Evolutionary conservation across 2,888 invertebrate species (phyloP).

Genomic region (Phoenoteleia sp.): DNA sequence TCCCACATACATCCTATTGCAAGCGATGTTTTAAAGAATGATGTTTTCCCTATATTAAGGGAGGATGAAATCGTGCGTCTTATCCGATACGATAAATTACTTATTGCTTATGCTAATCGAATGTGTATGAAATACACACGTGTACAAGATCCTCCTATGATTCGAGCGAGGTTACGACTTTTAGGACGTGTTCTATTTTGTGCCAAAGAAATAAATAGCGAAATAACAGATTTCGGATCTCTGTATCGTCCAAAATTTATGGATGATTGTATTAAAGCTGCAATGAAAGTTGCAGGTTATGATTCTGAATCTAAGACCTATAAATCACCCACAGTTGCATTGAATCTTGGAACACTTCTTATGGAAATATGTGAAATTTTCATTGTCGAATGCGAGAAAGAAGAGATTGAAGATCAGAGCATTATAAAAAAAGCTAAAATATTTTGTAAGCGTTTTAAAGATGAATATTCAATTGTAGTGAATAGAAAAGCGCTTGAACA

Average conservation of each 20-base stretch:
- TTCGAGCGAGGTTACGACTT: slow-evolving; percentile 69
- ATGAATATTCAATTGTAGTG: slow-evolving; percentile 53
- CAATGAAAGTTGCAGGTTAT: slow-evolving; percentile 63
- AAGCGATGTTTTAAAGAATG: slow-evolving; percentile 41
- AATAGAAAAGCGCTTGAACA: slow-evolving; percentile 64
- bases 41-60: slow-evolving; percentile 70
- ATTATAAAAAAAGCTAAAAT: slow-evolving; percentile 49
- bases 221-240: slow-evolving; percentile 67
- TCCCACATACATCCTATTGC: slow-evolving; percentile 63
- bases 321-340: slow-evolving; percentile 69
- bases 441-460: slow-evolving; percentile 64
- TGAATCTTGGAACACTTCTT: slow-evolving; percentile 66
- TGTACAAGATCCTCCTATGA: slow-evolving; percentile 68
- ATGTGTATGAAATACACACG: slow-evolving; percentile 68
- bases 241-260: slow-evolving; percentile 70
- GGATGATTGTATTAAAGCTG: slow-evolving; percentile 55
- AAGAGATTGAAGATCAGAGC: slow-evolving; percentile 45
- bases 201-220: slow-evolving; percentile 44
- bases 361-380: slow-evolving; percentile 69
- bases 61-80: slow-evolving; percentile 69
- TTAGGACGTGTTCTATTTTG: slow-evolving; percentile 65
- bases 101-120: slow-evolving; percentile 72
- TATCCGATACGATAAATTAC: slow-evolving; percentile 73
- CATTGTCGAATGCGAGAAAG: slow-evolving; percentile 66
- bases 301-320: slow-evolving; percentile 35